These are phyloP conservation scores for Apomyelois bistriatella DNA, from an alignment of 2,888 invertebrate species.

Conservation along the genomic window DNA sequence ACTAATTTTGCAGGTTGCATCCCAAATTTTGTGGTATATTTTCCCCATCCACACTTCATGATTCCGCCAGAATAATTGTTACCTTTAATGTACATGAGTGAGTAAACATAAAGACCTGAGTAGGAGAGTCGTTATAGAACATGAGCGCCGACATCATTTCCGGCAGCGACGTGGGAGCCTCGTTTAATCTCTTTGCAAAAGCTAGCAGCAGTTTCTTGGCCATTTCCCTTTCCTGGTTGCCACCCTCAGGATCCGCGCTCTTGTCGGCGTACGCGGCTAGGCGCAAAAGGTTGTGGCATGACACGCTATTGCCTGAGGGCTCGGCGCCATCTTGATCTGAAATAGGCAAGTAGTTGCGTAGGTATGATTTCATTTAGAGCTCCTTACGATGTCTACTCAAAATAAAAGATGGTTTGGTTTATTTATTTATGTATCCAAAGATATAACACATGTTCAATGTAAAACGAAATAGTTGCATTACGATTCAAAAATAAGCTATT, in stretches of 20 bases:
- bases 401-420: no score
- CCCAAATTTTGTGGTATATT: no score
- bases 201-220: slow-evolving; percentile 81
- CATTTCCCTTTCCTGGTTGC: slow-evolving; percentile 65
- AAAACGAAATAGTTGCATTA: no score
- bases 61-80: no score
- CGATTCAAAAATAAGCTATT: no score
- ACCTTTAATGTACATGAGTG: no score
- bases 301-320: slow-evolving; percentile 94
- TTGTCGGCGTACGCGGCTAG: slow-evolving; percentile 86
- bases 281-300: slow-evolving; percentile 89
- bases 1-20: no score
- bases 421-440: no score
- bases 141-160: slow-evolving; percentile 88
- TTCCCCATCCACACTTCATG: no score
- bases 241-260: slow-evolving; percentile 52
- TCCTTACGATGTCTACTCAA: no score
- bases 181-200: slow-evolving; percentile 81
- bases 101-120: slow-evolving; percentile 80
- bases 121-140: slow-evolving; percentile 83
- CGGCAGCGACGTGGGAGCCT: slow-evolving; percentile 85
- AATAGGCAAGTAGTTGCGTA: slow-evolving; percentile 10
- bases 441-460: no score
- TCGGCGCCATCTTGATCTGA: slow-evolving; percentile 97
- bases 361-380: no score